A percentile compares a stretch with the other conserved stretches of the same genome.
Evolutionary conservation across 2,888 invertebrate species (phyloP).

Genomic region (Heliconius sara): DNA sequence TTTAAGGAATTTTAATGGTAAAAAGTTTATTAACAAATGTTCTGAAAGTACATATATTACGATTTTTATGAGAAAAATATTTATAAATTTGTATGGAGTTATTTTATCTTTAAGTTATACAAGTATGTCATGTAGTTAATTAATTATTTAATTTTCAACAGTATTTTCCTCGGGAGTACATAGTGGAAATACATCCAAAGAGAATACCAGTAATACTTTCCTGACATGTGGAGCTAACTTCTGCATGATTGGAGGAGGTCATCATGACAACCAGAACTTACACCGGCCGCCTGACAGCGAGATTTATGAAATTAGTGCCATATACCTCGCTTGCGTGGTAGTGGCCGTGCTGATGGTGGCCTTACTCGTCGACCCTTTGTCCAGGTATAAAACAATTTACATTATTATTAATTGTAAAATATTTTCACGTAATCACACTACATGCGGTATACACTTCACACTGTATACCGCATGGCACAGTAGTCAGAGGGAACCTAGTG

Average conservation of each 20-base stretch:
- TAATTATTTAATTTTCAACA: conserved; percentile 59
- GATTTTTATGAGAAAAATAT: background rate
- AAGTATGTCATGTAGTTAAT: background rate
- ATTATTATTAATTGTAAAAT: background rate
- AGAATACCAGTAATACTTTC: conserved; percentile 79
- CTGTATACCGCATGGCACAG: no score
- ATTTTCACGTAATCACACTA: no score
- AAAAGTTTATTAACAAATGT: background rate
- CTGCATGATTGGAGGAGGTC: conserved; percentile 87
- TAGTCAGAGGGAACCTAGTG: no score
- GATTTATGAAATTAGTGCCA: conserved; percentile 94
- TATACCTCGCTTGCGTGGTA: conserved; percentile 94
- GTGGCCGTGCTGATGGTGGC: conserved; percentile 94
- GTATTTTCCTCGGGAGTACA: conserved; percentile 91
- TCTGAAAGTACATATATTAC: background rate
- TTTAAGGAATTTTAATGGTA: background rate
- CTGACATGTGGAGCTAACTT: conserved; percentile 91
- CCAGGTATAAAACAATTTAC: conserved; percentile 83
- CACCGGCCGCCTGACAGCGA: conserved; percentile 92
- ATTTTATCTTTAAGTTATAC: background rate
- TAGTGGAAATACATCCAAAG: conserved; percentile 74
- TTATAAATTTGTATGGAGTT: background rate
- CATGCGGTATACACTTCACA: no score
- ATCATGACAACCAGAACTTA: conserved; percentile 89
- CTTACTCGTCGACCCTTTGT: conserved; percentile 94